Base-by-base conservation (phyloP, 2,113 vertebrate species). In the Sminthopsis crassicaudata region DNA sequence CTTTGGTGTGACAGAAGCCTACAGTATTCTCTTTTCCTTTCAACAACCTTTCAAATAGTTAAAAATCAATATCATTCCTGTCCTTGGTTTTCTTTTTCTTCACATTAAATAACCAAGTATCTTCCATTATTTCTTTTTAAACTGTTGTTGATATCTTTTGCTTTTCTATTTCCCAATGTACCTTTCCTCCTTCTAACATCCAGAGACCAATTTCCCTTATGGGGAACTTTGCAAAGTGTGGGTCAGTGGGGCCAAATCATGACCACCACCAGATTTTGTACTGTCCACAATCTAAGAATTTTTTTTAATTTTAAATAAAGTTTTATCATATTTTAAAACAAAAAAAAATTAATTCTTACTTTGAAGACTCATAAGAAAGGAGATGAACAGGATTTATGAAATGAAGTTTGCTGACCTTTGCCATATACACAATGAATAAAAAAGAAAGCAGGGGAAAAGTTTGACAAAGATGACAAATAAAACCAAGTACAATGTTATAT, bases 31-130 rank as follows among this genome's bases (percentile, higher is more conserved):
- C 46, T 25, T 54, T 57, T 95, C 89, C 36, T 46, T 91, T 50
- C 50, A 50, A 94, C 2, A 89, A 94, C 94, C 46, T 25, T 46
- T 90, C 93, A 96, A 53, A 46, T 55, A 67, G 19, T 91, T 19
- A 4, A 92, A 96, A 54, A 60, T 8, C 12, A 92, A 2, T 30
- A 92, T 54, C n/a, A 51, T 84, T 5, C 6, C 67, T 11, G 67
- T 67, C 95, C 30, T 89, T 53, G 48, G 42, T 53, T 53, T 11
- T 91, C 36, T 92, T 22, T 22, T 46, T 92, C 90, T 92, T 67
- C 46, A 55, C 19, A 3, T 46, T 25, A 92, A 23, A 53, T 54
- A 52, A 51, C 25, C 42, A 3, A 42, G 55, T 1, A 2, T 55
- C 53, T 90, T 96, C 93, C 50, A 50, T 88, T 93, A 76, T 5